Evolutionary conservation across 2,888 invertebrate species (phyloP).

Genomic region (Caradrina kadenii): DNA sequence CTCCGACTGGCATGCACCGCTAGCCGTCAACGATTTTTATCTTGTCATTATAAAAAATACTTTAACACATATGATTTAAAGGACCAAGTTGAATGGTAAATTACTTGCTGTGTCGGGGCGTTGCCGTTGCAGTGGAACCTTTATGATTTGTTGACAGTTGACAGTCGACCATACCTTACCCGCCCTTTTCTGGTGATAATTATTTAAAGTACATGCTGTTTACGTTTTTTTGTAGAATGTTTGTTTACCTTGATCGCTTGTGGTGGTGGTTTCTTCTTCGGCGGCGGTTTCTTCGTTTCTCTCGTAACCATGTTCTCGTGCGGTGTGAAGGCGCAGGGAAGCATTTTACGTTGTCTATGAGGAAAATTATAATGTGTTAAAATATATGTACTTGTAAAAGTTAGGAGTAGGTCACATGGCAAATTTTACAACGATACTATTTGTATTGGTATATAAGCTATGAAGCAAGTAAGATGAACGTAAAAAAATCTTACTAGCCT

Average conservation of each 20-base stretch:
- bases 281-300: constrained; percentile 63
- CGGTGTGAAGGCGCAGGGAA: constrained; percentile 83
- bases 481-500: background rate
- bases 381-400: background rate
- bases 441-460: too few relatives aligned
- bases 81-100: background rate
- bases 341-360: constrained; percentile 72
- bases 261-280: constrained; percentile 74
- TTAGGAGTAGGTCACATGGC: background rate
- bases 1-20: background rate
- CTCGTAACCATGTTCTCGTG: constrained; percentile 62
- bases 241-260: constrained; percentile 77
- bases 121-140: background rate
- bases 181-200: background rate
- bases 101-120: background rate
- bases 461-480: background rate
- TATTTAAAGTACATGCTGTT: background rate
- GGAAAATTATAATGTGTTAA: background rate
- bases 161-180: constrained; percentile 5
- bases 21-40: too few relatives aligned
- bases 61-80: background rate
- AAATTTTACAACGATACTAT: too few relatives aligned
- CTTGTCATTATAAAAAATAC: background rate
- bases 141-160: too few relatives aligned
- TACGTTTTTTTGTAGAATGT: background rate